phyloP scores from a whole-genome alignment of 2,113 vertebrate species.

The Sclerurus mexicanus region DNA sequence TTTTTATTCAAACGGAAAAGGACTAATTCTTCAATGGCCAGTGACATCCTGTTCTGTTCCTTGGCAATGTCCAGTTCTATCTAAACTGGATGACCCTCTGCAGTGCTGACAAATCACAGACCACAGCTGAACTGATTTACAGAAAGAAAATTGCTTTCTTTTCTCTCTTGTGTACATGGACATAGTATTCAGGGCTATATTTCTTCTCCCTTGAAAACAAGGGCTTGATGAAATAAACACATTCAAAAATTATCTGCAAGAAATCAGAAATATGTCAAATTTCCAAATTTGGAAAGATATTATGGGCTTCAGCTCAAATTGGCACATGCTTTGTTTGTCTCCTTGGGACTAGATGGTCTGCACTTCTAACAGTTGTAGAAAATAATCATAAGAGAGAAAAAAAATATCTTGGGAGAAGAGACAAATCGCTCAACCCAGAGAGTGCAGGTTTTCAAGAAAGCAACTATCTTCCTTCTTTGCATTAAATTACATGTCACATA shows the following conservation, averaged over 20 bases:
- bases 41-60: background rate
- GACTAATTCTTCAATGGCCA: background rate
- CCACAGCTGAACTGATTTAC: background rate
- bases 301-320: constrained; percentile 52
- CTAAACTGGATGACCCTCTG: background rate
- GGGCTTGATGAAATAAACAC: constrained; percentile 33
- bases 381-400: constrained; percentile 21
- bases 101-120: constrained; percentile 15
- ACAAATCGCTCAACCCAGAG: background rate
- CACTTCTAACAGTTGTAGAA: constrained; percentile 12
- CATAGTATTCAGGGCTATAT: background rate
- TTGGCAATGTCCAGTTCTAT: background rate
- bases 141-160: background rate
- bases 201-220: background rate
- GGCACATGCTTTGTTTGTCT: constrained; percentile 56
- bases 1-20: constrained; percentile 5
- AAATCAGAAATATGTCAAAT: constrained; percentile 48
- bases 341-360: background rate
- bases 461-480: background rate
- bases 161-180: background rate
- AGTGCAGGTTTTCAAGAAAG: background rate
- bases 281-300: constrained; percentile 47
- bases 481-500: background rate
- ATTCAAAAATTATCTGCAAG: constrained; percentile 31
- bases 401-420: background rate